Evolutionary conservation across 1,140 invertebrate genomes (phyloP), one percentile per base, ranked within the genome.

Genomic region (Phthorimaea operculella): DNA sequence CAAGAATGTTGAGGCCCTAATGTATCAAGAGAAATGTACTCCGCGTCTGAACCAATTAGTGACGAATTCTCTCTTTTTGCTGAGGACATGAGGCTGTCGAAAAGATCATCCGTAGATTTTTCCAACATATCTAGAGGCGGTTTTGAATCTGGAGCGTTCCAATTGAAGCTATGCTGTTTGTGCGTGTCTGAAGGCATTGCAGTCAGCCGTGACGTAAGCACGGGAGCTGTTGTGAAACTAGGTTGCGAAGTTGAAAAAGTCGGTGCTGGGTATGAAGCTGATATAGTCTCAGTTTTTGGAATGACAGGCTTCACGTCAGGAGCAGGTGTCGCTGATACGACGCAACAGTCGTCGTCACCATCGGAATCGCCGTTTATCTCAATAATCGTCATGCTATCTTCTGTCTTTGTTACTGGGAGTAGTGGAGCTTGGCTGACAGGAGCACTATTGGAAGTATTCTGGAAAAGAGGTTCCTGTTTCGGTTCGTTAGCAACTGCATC

Each of bases 331-430:
- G 81, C 70, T 0, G 82, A 85, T 9, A 85, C 79, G 6, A 85
- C 82, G 55, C 82, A 85, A 54, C 82, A 85, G 60, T 85, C 82
- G 51, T 85, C 82, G 44, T 85, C 82, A 58, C 83, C 82, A 53
- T 85, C 82, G 58, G 82, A 85, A 67, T 85, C 82, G 18, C 82
- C 78, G 59, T 85, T 83, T 28, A 85, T 85, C 68, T 85, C 82
- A 50, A 85, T 85, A 36, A 85, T 69, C 7, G 81, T 76, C 15
- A 79, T 53, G 11, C 55, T 49, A 10, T 58, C 53, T 34, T 77
- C 74, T 63, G 82, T 79, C 14, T 60, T 70, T 63, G 76, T 64
- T 11, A 81, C 70, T 3, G 76, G 73, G 34, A 75, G 66, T 17
- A 81, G 62, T 47, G 70, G 62, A 33, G 57, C 33, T 42, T 11